A percentile compares a stretch with the other conserved stretches of the same genome.
phyloP scores from a whole-genome alignment of 1,140 invertebrate genomes.

The Brachionus plicatilis region DNA sequence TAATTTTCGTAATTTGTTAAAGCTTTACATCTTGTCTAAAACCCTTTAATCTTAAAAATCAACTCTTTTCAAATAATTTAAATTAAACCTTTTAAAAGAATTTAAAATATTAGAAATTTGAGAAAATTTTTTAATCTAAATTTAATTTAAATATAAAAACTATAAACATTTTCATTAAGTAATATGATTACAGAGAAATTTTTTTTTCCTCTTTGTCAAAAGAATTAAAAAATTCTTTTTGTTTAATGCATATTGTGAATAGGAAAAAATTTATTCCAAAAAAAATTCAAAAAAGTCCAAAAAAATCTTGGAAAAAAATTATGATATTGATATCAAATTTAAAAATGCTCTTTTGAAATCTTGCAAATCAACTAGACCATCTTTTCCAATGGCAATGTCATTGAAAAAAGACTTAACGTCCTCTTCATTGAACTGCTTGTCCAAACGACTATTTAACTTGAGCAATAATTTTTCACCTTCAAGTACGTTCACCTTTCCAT shows the following conservation, averaged over 20 bases:
- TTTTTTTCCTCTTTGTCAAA: background rate
- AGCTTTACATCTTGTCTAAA: too few relatives aligned
- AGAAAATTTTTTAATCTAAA: too few relatives aligned
- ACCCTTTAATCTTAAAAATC: too few relatives aligned
- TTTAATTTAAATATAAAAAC: too few relatives aligned
- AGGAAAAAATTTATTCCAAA: background rate
- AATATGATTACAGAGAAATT: background rate
- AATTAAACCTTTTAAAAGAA: too few relatives aligned
- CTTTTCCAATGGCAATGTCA: background rate
- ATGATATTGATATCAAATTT: conserved; percentile 7
- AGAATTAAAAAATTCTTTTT: too few relatives aligned
- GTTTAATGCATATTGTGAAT: too few relatives aligned
- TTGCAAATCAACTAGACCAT: background rate
- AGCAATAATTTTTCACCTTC: conserved; percentile 1
- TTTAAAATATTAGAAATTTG: too few relatives aligned
- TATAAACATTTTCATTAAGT: too few relatives aligned
- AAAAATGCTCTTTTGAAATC: conserved; percentile 21
- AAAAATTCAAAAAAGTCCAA: background rate
- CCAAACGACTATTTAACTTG: conserved; percentile 12
- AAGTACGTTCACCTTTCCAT: background rate
- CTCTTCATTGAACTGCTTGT: background rate
- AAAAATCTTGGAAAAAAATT: background rate
- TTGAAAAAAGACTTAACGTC: conserved; percentile 21
- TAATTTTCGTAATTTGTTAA: too few relatives aligned
- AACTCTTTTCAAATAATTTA: too few relatives aligned